These are phyloP conservation scores for Antedon mediterranea DNA, from an alignment of 53 echinoderm and acorn worm genomes.

Conservation along the genomic window DNA sequence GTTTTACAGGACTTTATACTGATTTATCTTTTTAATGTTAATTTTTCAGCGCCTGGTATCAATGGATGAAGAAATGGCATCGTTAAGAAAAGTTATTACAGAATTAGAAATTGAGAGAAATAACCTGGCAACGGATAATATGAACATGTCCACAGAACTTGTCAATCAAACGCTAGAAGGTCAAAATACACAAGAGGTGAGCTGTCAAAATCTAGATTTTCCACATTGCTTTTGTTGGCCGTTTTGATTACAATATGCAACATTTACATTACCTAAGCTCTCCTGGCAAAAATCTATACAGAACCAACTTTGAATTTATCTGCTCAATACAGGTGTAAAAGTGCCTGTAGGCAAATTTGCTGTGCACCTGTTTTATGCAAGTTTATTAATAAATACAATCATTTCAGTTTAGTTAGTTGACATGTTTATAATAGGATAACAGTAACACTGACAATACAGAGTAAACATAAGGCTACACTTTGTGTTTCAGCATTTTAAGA, in stretches of 20 bases:
- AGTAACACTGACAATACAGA: too few relatives aligned
- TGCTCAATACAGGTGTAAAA: not conserved
- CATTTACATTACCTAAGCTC: too few relatives aligned
- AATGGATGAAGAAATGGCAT: not conserved
- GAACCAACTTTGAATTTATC: not conserved
- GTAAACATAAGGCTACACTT: too few relatives aligned
- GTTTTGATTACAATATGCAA: too few relatives aligned
- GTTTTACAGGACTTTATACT: too few relatives aligned
- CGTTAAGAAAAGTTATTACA: not conserved
- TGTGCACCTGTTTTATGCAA: not conserved
- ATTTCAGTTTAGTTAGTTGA: not conserved
- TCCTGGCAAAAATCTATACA: too few relatives aligned
- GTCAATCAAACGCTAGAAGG: not conserved
- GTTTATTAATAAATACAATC: not conserved
- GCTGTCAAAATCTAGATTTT: too few relatives aligned
- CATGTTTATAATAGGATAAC: too few relatives aligned
- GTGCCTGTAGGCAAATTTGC: not conserved
- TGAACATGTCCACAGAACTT: not conserved
- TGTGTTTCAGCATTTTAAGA: too few relatives aligned
- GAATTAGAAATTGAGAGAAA: slow-evolving; percentile 6
- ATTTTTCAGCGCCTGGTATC: not conserved
- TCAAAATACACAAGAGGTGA: not conserved
- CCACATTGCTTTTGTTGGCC: too few relatives aligned
- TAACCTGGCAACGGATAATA: not conserved
- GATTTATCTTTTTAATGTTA: not conserved